Evolutionary conservation across 2,797 vertebrate species (phyloP).

Genomic region (Agapornis canus): DNA sequence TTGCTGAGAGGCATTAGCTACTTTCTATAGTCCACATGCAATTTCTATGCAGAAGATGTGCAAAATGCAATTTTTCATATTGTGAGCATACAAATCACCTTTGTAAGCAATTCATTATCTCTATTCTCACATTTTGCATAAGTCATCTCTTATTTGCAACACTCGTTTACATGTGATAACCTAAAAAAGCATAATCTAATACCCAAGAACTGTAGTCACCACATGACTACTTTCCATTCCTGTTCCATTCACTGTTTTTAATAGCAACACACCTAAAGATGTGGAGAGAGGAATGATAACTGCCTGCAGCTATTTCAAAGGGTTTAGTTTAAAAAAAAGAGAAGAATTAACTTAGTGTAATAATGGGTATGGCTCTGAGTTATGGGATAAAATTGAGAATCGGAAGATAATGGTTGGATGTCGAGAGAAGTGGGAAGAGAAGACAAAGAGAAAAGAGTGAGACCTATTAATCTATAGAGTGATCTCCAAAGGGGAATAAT

Average conservation of each 20-base stretch:
- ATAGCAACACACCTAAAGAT: not conserved
- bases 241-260: not conserved
- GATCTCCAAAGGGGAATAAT: conserved; percentile 30
- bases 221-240: not conserved
- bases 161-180: not conserved
- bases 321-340: not conserved
- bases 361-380: not conserved
- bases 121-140: not conserved
- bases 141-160: not conserved
- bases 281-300: conserved; percentile 1
- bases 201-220: not conserved
- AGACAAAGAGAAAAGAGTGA: not conserved
- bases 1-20: not conserved
- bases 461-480: conserved; percentile 9
- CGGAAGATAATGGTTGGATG: conserved; percentile 3
- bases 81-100: not conserved
- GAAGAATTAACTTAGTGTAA: conserved; percentile 29
- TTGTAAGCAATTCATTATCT: not conserved
- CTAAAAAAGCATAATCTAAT: not conserved
- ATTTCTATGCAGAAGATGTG: not conserved
- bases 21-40: not conserved
- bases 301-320: conserved; percentile 16
- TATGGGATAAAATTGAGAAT: not conserved
- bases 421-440: not conserved
- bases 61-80: conserved; percentile 6